phyloP scores from a whole-genome alignment of 2,113 vertebrate genomes.

The Gnathonemus longibarbis region DNA sequence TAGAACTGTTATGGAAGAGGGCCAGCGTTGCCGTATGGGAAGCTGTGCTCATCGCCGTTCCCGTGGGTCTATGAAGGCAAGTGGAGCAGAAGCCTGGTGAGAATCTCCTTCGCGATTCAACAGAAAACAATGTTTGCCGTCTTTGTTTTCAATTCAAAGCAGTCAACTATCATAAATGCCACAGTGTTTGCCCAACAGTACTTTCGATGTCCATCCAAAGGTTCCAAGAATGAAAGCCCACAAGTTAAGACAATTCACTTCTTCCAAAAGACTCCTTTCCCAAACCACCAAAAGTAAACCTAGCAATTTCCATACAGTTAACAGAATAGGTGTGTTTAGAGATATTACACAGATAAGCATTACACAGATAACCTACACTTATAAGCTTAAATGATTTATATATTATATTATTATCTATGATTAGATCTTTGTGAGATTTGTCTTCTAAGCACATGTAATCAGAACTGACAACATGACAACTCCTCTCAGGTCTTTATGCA shows the following conservation, averaged over 20 bases:
- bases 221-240: not conserved
- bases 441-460: constrained; percentile 1
- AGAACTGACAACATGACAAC: not conserved
- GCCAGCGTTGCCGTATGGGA: not conserved
- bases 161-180: not conserved
- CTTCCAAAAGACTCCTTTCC: constrained; percentile 6
- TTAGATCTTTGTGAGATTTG: not conserved
- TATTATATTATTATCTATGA: constrained; percentile 18
- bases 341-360: constrained; percentile 12
- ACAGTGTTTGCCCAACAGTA: constrained; percentile 16
- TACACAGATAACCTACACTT: constrained; percentile 14
- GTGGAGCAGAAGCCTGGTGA: not conserved
- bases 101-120: not conserved
- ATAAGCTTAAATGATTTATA: constrained; percentile 23
- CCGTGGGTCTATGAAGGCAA: not conserved
- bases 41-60: not conserved
- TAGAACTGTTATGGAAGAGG: not conserved
- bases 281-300: constrained; percentile 10
- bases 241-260: constrained; percentile 4
- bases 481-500: not conserved
- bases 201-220: not conserved
- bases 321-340: not conserved
- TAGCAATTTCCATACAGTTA: constrained; percentile 13
- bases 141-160: constrained; percentile 4
- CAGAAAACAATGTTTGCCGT: constrained; percentile 12